Evolutionary conservation across 1,140 invertebrate genomes (phyloP).

Genomic region (Drosophila baimaii): DNA sequence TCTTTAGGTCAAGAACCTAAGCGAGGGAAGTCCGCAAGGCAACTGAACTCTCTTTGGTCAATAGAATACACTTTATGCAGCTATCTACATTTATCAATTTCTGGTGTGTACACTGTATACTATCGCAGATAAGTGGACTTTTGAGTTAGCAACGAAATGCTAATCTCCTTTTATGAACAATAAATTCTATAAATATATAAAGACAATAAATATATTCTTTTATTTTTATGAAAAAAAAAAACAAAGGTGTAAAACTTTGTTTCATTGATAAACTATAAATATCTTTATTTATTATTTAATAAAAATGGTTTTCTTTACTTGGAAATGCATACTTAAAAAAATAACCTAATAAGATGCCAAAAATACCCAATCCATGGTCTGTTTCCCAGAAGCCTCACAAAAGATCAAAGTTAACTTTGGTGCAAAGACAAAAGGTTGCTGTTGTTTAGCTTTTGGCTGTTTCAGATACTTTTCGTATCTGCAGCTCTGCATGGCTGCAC

Average conservation of each 20-base stretch:
- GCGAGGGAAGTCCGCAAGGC: not conserved
- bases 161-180: not conserved
- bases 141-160: not conserved
- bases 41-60: not conserved
- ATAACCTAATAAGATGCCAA: too few relatives aligned
- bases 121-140: not conserved
- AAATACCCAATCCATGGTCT: not conserved
- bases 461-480: slow-evolving; percentile 23
- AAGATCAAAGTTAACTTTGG: slow-evolving; percentile 41
- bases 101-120: not conserved
- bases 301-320: too few relatives aligned
- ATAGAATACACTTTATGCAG: not conserved
- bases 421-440: slow-evolving; percentile 18
- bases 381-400: slow-evolving; percentile 11
- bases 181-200: not conserved
- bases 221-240: not conserved
- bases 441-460: slow-evolving; percentile 17
- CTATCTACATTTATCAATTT: not conserved
- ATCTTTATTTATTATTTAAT: too few relatives aligned
- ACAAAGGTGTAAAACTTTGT: too few relatives aligned
- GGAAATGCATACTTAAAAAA: too few relatives aligned
- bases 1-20: not conserved
- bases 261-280: too few relatives aligned
- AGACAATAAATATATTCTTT: not conserved
- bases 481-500: slow-evolving; percentile 21